Evolutionary conservation across 2,888 invertebrate species (phyloP).

Genomic region (Heliconius erato): DNA sequence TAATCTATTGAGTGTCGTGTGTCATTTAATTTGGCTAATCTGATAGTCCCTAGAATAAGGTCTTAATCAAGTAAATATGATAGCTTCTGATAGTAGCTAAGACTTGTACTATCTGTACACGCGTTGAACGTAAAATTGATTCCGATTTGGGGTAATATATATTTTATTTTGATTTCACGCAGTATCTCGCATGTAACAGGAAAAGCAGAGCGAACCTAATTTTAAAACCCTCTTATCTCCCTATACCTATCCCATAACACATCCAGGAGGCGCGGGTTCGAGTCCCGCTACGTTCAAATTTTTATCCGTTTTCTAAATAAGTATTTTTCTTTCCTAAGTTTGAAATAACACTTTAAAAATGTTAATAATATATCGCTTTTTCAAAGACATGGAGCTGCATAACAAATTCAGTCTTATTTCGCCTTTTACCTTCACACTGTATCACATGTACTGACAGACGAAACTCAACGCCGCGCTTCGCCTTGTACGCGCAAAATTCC

Average conservation of each 20-base stretch:
- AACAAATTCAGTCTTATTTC: too few relatives aligned
- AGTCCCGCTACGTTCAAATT: too few relatives aligned
- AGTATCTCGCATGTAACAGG: not conserved
- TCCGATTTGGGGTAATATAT: not conserved
- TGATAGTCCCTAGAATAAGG: not conserved
- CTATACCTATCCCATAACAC: too few relatives aligned
- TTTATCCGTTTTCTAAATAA: too few relatives aligned
- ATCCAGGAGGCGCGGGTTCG: too few relatives aligned
- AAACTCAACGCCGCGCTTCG: not conserved
- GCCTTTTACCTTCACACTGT: not conserved
- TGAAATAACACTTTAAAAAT: too few relatives aligned
- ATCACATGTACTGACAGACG: not conserved
- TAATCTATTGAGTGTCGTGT: not conserved
- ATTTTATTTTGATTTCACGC: not conserved
- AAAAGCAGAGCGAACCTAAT: not conserved
- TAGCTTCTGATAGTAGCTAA: not conserved
- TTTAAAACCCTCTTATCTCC: too few relatives aligned
- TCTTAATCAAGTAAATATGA: not conserved
- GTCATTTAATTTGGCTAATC: conserved; percentile 3
- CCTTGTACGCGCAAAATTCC: too few relatives aligned
- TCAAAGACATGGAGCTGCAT: too few relatives aligned
- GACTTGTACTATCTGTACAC: not conserved
- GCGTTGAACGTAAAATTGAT: too few relatives aligned
- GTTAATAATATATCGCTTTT: too few relatives aligned
- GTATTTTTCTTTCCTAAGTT: too few relatives aligned